These are phyloP conservation scores for Mergus octosetaceus DNA, from an alignment of 2,797 vertebrate species.

Conservation along the genomic window DNA sequence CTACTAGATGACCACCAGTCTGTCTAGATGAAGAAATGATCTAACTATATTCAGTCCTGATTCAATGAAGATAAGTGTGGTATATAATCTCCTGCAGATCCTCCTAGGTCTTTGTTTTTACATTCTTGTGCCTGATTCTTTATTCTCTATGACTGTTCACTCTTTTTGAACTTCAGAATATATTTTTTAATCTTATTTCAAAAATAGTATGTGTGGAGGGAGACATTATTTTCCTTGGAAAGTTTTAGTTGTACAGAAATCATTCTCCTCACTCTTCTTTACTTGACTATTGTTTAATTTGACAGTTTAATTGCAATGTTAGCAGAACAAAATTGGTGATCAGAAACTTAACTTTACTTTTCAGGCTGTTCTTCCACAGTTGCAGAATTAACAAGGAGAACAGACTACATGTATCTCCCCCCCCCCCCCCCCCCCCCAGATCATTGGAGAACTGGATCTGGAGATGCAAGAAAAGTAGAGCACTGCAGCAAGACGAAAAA, in stretches of 20 bases:
- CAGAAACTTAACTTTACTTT: not conserved
- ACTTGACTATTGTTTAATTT: not conserved
- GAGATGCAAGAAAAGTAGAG: not conserved
- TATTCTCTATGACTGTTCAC: not conserved
- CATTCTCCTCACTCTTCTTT: not conserved
- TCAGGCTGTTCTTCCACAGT: not conserved
- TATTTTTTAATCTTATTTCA: not conserved
- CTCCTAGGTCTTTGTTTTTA: not conserved
- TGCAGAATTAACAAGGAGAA: not conserved
- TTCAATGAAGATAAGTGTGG: not conserved
- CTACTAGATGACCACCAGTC: not conserved
- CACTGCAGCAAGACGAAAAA: not conserved
- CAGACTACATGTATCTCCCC: not conserved
- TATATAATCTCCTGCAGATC: not conserved
- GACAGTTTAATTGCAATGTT: slow-evolving; percentile 18
- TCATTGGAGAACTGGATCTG: no score
- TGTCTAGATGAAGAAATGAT: not conserved
- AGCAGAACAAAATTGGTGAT: not conserved
- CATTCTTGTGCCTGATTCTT: not conserved
- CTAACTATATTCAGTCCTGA: not conserved
- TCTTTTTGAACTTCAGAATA: not conserved
- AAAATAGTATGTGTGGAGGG: not conserved
- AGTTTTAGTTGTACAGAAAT: not conserved
- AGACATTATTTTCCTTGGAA: not conserved
- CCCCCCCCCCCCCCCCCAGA: no score